Evolutionary conservation across 1,140 invertebrate genomes (phyloP).

Genomic region (Calliopsis andreniformis): DNA sequence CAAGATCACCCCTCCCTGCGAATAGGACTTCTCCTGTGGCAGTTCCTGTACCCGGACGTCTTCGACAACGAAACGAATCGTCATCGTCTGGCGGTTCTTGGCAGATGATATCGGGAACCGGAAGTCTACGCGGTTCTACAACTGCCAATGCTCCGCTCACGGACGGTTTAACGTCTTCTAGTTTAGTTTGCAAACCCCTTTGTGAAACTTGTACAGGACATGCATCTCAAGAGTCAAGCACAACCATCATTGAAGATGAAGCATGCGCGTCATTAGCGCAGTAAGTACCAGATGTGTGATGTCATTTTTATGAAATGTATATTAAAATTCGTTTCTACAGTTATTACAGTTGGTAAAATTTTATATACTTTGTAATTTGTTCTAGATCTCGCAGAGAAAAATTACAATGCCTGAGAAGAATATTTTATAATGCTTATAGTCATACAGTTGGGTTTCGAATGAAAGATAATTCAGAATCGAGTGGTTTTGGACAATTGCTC

Average conservation of each 20-base stretch:
- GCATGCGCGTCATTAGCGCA: conserved; percentile 62
- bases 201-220: conserved; percentile 73
- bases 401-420: conserved; percentile 82
- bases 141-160: conserved; percentile 79
- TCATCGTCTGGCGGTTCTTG: conserved; percentile 84
- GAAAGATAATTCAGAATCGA: conserved; percentile 81
- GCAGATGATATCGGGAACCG: conserved; percentile 87
- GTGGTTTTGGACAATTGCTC: conserved; percentile 80
- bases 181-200: conserved; percentile 72
- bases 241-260: conserved; percentile 79
- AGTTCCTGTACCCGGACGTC: conserved; percentile 82
- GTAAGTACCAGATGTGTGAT: conserved; percentile 61
- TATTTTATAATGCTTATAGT: conserved; percentile 83
- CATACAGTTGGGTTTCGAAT: conserved; percentile 82
- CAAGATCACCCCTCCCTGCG: conserved; percentile 72
- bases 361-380: conserved; percentile 22
- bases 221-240: conserved; percentile 77
- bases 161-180: conserved; percentile 71
- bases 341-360: conserved; percentile 21
- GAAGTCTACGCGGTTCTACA: conserved; percentile 84
- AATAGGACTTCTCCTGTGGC: conserved; percentile 84
- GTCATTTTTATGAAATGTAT: not conserved
- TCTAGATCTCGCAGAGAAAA: conserved; percentile 81
- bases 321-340: not conserved
- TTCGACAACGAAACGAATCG: conserved; percentile 84